Percentiles rank a stretch among this genome's conserved stretches.
phyloP scores from a whole-genome alignment of 2,113 vertebrate species.

The Pterophyllum scalare region DNA sequence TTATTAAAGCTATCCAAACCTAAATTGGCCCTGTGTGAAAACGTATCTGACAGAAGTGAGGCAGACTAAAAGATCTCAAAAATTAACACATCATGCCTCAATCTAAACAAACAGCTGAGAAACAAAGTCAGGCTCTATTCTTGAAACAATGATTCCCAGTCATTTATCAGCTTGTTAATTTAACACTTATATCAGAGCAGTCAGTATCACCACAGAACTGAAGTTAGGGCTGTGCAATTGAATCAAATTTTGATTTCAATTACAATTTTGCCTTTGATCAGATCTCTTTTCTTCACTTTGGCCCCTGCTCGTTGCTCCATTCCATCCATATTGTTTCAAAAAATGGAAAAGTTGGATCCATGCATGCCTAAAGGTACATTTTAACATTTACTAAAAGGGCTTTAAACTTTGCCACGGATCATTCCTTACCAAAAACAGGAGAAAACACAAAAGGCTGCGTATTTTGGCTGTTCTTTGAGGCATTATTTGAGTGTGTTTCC shows the following conservation, averaged over 20 bases:
- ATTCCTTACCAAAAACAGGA: background rate
- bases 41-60: no score
- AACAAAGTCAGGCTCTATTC: no score
- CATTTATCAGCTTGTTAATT: background rate
- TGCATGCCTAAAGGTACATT: background rate
- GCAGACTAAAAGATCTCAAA: no score
- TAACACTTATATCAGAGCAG: background rate
- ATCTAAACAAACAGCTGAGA: no score
- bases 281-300: background rate
- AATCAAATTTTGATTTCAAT: background rate
- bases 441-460: background rate
- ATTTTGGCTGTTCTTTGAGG: background rate
- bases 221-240: background rate
- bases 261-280: no score
- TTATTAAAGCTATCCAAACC: no score
- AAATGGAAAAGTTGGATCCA: background rate
- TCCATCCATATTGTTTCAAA: background rate
- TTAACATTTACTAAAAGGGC: background rate
- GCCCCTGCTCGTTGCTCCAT: background rate
- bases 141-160: background rate
- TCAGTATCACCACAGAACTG: no score
- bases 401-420: rapidly evolving
- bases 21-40: no score
- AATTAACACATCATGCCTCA: no score
- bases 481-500: conserved; percentile 18